phyloP scores from a whole-genome alignment of 2,113 vertebrate species.

The Sylvilagus bachmani region DNA sequence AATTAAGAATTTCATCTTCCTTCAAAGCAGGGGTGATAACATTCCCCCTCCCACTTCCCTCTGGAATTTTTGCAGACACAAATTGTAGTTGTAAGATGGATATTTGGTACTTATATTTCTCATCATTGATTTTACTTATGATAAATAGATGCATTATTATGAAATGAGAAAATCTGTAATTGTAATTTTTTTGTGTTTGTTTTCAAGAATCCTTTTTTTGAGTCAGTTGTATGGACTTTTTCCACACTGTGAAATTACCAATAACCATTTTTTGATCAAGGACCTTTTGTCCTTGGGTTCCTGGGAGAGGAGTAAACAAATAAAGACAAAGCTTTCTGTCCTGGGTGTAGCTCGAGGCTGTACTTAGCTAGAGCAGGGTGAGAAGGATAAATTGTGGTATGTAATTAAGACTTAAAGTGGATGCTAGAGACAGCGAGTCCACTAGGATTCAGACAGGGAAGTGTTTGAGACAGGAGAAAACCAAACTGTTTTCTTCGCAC shows the following conservation, averaged over 20 bases:
- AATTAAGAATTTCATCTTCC: constrained; percentile 54
- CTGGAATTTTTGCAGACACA: constrained; percentile 53
- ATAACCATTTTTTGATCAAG: not conserved
- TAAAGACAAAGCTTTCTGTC: not conserved
- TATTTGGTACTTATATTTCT: not conserved
- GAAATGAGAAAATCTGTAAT: constrained; percentile 55
- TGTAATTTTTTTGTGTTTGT: constrained; percentile 13
- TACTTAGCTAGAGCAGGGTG: not conserved
- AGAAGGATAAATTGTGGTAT: not conserved
- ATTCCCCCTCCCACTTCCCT: not conserved
- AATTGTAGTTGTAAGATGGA: constrained; percentile 49
- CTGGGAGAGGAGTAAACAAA: not conserved
- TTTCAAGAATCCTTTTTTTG: constrained; percentile 61
- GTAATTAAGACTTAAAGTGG: constrained; percentile 43
- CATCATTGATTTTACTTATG: constrained; percentile 60
- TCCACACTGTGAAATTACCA: not conserved
- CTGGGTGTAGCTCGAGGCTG: not conserved
- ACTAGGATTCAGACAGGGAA: not conserved
- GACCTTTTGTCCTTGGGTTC: constrained; percentile 20
- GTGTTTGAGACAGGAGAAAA: not conserved
- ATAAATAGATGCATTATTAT: constrained; percentile 58
- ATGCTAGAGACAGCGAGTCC: not conserved
- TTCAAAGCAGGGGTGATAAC: constrained; percentile 46
- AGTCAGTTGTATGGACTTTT: not conserved
- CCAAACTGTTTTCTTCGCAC: not conserved